Conservation (phyloP, 2,888 invertebrate genomes). For the Molanna angustata region DNA sequence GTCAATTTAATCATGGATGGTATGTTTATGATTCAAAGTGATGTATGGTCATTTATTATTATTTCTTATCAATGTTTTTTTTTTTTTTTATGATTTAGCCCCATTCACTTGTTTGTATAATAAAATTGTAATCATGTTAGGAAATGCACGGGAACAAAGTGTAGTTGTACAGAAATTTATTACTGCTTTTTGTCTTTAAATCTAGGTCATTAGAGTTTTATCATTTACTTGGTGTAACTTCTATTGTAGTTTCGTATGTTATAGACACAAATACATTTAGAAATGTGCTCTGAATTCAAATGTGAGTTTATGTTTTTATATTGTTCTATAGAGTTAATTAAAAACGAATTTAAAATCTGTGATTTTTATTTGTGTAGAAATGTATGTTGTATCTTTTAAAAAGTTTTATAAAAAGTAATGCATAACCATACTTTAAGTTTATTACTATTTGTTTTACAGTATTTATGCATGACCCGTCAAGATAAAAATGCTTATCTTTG, state of each 20-base stretch:
- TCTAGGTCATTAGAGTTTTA: neutral
- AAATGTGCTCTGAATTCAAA: neutral
- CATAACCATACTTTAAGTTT: too few relatives aligned
- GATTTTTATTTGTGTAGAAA: too few relatives aligned
- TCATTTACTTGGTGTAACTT: neutral
- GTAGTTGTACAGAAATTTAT: neutral
- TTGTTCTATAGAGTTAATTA: too few relatives aligned
- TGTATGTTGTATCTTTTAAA: too few relatives aligned
- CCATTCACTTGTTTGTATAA: neutral
- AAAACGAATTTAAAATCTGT: too few relatives aligned
- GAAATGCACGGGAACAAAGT: neutral
- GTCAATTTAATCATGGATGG: constrained; percentile 2
- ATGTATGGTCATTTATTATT: neutral
- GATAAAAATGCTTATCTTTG: too few relatives aligned
- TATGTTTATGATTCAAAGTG: too few relatives aligned
- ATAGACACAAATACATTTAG: neutral
- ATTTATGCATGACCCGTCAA: too few relatives aligned
- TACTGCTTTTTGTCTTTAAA: neutral
- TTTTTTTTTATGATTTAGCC: neutral
- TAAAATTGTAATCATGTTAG: neutral
- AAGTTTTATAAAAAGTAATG: too few relatives aligned
- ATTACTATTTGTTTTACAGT: too few relatives aligned
- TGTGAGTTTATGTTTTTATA: neutral
- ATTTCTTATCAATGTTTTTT: neutral
- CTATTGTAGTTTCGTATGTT: neutral